Conservation (phyloP, 2,797 vertebrate species). For the Myiothlypis chrysogaster region DNA sequence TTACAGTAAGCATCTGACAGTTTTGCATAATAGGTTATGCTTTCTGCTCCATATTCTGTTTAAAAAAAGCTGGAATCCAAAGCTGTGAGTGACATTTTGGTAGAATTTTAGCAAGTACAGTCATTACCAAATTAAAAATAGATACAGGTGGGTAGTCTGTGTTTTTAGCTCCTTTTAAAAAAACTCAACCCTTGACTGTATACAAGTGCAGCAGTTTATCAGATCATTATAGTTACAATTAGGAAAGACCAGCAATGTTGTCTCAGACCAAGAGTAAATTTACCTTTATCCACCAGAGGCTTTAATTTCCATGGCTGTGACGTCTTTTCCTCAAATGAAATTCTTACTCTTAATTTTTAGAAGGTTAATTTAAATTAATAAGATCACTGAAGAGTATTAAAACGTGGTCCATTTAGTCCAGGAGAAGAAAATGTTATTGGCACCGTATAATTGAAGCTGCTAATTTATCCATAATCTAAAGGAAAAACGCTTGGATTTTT, state of each 20-base stretch:
- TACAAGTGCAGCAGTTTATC: neutral
- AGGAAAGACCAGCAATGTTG: neutral
- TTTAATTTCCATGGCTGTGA: neutral
- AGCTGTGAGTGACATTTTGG: constrained; percentile 64
- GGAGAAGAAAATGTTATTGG: neutral
- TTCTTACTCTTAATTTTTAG: neutral
- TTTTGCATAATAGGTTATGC: constrained; percentile 62
- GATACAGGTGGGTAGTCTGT: constrained; percentile 53
- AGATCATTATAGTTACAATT: neutral
- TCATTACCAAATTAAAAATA: constrained; percentile 62
- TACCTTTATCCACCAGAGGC: neutral
- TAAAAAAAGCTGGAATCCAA: constrained; percentile 55
- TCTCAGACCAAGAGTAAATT: neutral
- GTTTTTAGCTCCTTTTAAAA: constrained; percentile 22
- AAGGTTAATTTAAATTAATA: neutral
- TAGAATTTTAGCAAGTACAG: constrained; percentile 61
- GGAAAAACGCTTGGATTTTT: neutral
- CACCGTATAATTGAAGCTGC: neutral
- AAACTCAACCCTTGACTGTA: neutral
- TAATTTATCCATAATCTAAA: neutral
- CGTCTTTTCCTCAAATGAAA: neutral
- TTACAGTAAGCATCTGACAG: constrained; percentile 50
- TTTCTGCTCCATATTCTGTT: constrained; percentile 58
- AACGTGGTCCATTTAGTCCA: neutral
- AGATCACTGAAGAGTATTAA: neutral